A percentile compares a stretch with the other conserved stretches of the same genome.
These are phyloP conservation scores for Iphiclides podalirius DNA, from an alignment of 2,888 invertebrate species.

Conservation along the genomic window DNA sequence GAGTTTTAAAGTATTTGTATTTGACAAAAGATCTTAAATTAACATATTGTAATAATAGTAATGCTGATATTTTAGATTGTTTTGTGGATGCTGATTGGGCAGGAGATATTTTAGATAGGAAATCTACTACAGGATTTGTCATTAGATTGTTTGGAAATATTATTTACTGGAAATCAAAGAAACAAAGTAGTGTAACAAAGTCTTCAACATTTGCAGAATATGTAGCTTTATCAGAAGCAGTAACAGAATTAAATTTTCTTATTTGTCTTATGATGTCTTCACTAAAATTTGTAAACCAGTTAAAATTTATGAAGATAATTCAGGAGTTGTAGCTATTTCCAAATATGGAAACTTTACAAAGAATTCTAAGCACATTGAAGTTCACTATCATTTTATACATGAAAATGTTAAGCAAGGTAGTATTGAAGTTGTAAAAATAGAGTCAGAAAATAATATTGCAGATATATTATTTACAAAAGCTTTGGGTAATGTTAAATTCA, in stretches of 20 bases:
- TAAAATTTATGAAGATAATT: conserved; percentile 30
- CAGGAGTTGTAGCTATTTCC: conserved; percentile 23
- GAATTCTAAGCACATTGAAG: conserved; percentile 27
- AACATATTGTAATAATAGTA: conserved; percentile 29
- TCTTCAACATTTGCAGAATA: conserved; percentile 29
- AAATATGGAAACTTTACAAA: no score
- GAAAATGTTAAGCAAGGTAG: neutral
- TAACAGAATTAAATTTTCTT: conserved; percentile 21
- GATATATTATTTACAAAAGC: neutral
- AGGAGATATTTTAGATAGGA: conserved; percentile 35
- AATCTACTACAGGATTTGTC: conserved; percentile 25
- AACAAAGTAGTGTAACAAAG: conserved; percentile 28
- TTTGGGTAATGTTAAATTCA: neutral
- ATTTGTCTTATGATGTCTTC: conserved; percentile 17
- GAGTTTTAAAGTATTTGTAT: conserved; percentile 32
- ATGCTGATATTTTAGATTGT: conserved; percentile 31
- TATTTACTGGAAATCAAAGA: conserved; percentile 26
- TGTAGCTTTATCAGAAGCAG: conserved; percentile 27
- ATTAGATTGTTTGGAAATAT: conserved; percentile 25
- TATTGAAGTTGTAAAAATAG: neutral
- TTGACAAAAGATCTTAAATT: conserved; percentile 28
- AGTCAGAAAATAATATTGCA: neutral
- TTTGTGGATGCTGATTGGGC: conserved; percentile 46
- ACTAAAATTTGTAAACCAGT: conserved; percentile 20
- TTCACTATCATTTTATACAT: conserved; percentile 24